Base-by-base conservation (phyloP, 2,113 vertebrate species). In the Xiphorhynchus elegans region DNA sequence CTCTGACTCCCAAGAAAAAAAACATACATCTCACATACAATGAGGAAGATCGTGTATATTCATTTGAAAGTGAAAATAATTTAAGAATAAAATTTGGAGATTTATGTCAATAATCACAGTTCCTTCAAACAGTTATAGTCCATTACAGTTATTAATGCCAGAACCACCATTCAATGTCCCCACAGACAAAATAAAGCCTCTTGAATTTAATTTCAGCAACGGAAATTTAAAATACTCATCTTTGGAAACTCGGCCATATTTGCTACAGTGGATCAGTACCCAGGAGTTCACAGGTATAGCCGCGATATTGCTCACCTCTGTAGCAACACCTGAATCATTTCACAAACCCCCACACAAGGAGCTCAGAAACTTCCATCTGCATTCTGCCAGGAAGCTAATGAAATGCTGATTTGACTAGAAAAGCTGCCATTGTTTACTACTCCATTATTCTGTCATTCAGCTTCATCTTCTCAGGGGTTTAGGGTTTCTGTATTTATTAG, bases 371-470 rank as follows among this genome's bases (percentile, higher is more conserved):
- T 97, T 97, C 96, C 91, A 95, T 94, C 92, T 90, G 91, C 93
- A 96, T 93, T 96, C 92, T 87, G 93, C 80, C 70, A 76, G 18
- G 75, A 96, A 85, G 90, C 95, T 96, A 96, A 96, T 56, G 89
- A 96, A 96, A 96, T 75, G 97, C 81, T 97, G 95, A 96, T 95
- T 46, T 97, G 77, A 94, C 95, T 88, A 92, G 74, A 97, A 97
- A 98, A 87, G 58, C 87, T 97, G 91, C 64, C 93, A 96, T 87
- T 97, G 95, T 96, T 97, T 95, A 96, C 93, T 95, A 96, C 75
- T 97, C 95, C 86, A 55, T 94, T 85, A 97, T 95, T 96, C 94
- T 60, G 91, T 69, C 84, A 78, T 62, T 87, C 89, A 63, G 89
- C 77, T 97, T 96, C 70, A 62, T 85, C 96, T 87, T 96, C 95